Percentiles rank a stretch among this genome's conserved stretches.
Evolutionary conservation across 2,888 invertebrate species (phyloP).

Genomic region (Celastrina argiolus): DNA sequence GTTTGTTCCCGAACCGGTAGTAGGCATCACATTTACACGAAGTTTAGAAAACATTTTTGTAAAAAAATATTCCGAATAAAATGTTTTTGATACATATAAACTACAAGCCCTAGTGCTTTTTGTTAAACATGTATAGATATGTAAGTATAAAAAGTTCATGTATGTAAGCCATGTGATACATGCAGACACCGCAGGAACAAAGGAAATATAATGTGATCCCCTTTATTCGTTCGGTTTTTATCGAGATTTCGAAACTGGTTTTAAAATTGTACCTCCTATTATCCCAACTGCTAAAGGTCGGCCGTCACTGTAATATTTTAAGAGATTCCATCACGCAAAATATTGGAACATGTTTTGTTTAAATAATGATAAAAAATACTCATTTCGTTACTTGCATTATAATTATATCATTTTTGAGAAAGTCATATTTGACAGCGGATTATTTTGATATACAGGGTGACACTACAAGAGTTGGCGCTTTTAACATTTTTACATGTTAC

Average conservation of each 20-base stretch:
- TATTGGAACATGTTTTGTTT: constrained; percentile 52
- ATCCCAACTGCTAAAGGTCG: constrained; percentile 71
- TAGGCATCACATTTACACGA: too few relatives aligned
- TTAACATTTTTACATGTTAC: too few relatives aligned
- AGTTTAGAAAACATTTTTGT: too few relatives aligned
- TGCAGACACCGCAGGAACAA: constrained; percentile 30
- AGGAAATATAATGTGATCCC: constrained; percentile 53
- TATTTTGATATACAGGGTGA: not conserved
- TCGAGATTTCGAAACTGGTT: constrained; percentile 62
- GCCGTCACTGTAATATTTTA: constrained; percentile 62
- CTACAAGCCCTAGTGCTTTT: too few relatives aligned
- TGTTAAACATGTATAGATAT: too few relatives aligned
- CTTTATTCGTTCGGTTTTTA: constrained; percentile 63
- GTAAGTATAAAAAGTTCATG: not conserved
- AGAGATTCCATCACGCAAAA: constrained; percentile 74
- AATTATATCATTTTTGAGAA: too few relatives aligned
- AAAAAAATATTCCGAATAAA: too few relatives aligned
- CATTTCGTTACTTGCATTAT: not conserved
- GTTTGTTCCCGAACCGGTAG: too few relatives aligned
- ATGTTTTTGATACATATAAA: too few relatives aligned
- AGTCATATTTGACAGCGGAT: not conserved
- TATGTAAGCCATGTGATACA: constrained; percentile 20
- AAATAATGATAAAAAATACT: constrained; percentile 14
- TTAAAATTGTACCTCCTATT: constrained; percentile 74
- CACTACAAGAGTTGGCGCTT: too few relatives aligned